Evolutionary conservation across 2,113 vertebrate genomes (phyloP).

Genomic region (Neogobius melanostomus): DNA sequence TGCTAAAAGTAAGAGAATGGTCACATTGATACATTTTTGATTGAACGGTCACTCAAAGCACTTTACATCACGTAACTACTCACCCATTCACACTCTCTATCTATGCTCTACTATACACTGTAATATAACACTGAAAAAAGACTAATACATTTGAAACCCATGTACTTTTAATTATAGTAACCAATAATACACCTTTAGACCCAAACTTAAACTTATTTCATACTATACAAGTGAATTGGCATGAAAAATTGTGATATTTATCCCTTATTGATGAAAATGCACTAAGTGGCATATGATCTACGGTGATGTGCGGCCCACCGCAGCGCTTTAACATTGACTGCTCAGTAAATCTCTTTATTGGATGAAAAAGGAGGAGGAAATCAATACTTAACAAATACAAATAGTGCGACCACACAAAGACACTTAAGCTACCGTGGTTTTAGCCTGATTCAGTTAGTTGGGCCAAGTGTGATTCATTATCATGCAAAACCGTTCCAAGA

Average conservation of each 20-base stretch:
- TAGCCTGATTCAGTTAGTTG: slow-evolving; percentile 27
- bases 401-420: slow-evolving; percentile 30
- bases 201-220: neutral
- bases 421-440: slow-evolving; percentile 12
- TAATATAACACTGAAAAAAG: too few species aligned
- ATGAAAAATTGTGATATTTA: slow-evolving; percentile 36
- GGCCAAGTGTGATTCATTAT: slow-evolving; percentile 40
- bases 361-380: slow-evolving; percentile 53
- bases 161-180: neutral
- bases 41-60: too few species aligned
- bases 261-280: slow-evolving; percentile 43
- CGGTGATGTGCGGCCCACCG: slow-evolving; percentile 32
- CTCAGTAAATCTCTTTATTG: slow-evolving; percentile 61
- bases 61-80: too few species aligned
- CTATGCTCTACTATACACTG: too few species aligned
- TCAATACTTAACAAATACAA: slow-evolving; percentile 58
- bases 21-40: too few species aligned
- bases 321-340: slow-evolving; percentile 51
- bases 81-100: too few species aligned
- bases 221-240: neutral
- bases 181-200: neutral
- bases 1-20: too few species aligned
- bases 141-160: too few species aligned
- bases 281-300: slow-evolving; percentile 34
- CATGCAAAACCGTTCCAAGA: slow-evolving; percentile 42